These are phyloP conservation scores for Himalopsyche tibetana DNA, from an alignment of 2,888 invertebrate genomes.

Conservation along the genomic window DNA sequence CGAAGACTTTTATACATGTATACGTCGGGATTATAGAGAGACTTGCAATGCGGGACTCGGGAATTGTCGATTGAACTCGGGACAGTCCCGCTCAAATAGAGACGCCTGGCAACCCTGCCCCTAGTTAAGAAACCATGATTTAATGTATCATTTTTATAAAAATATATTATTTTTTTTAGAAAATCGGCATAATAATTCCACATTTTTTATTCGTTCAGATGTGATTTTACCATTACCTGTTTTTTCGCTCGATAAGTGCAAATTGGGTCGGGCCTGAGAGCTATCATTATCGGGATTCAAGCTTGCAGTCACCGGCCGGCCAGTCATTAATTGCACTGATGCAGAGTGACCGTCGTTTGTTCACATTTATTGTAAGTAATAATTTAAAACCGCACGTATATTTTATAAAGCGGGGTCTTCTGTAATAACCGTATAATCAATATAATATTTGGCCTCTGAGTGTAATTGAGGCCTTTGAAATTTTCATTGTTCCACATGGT, in stretches of 20 bases:
- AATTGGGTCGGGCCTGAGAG: neutral
- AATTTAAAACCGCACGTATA: slow-evolving; percentile 9
- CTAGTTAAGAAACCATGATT: no score
- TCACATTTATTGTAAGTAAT: slow-evolving; percentile 21
- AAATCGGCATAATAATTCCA: no score
- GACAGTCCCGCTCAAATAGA: no score
- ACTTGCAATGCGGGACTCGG: no score
- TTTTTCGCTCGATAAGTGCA: neutral
- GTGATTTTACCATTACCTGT: no score
- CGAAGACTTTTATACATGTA: no score
- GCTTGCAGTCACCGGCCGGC: neutral
- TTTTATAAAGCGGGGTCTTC: neutral
- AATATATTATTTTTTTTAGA: no score
- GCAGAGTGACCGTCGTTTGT: slow-evolving; percentile 12
- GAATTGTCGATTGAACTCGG: no score
- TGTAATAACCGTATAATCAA: slow-evolving; percentile 8
- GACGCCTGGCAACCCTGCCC: no score
- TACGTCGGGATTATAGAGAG: no score
- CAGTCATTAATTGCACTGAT: slow-evolving; percentile 14
- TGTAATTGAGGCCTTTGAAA: slow-evolving; percentile 8
- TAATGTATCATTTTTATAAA: no score
- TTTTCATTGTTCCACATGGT: neutral
- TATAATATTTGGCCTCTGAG: slow-evolving; percentile 25
- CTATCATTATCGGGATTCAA: neutral
- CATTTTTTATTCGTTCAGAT: no score